phyloP scores from a whole-genome alignment of 1,140 invertebrate species.

The Lithobius niger region DNA sequence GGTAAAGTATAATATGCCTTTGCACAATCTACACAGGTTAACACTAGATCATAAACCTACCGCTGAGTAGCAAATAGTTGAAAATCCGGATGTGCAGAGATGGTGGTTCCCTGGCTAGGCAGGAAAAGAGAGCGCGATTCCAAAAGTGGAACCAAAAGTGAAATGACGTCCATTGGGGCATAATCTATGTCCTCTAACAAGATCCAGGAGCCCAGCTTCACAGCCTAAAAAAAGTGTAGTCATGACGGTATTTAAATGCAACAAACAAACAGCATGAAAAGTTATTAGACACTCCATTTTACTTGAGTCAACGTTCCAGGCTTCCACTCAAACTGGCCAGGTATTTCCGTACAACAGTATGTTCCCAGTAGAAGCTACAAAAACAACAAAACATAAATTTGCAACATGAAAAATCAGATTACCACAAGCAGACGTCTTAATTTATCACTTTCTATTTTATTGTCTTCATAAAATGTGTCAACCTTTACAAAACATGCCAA shows the following conservation, averaged over 20 bases:
- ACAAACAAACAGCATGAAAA: not conserved
- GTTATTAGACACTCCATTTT: constrained; percentile 9
- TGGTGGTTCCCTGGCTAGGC: constrained; percentile 68
- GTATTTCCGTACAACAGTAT: constrained; percentile 89
- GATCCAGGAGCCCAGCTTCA: constrained; percentile 78
- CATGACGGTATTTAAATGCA: constrained; percentile 2
- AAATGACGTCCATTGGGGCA: constrained; percentile 81
- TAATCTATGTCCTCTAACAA: constrained; percentile 92
- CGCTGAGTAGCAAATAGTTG: constrained; percentile 82
- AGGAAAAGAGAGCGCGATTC: constrained; percentile 70
- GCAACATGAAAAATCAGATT: too few species aligned
- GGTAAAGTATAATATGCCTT: too few species aligned
- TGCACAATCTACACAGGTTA: too few species aligned
- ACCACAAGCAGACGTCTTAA: too few species aligned
- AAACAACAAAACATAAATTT: too few species aligned
- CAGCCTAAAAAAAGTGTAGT: constrained; percentile 47
- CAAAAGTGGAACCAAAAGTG: constrained; percentile 67
- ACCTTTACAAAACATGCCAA: too few species aligned
- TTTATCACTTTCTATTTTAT: too few species aligned
- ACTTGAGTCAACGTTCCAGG: constrained; percentile 77
- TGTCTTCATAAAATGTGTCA: too few species aligned
- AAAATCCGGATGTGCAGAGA: constrained; percentile 65
- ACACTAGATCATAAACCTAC: constrained; percentile 32
- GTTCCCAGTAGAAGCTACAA: constrained; percentile 81
- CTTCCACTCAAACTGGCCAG: constrained; percentile 94